These are phyloP conservation scores for Meda fulgida DNA, from an alignment of 2,797 vertebrate genomes.

Conservation along the genomic window DNA sequence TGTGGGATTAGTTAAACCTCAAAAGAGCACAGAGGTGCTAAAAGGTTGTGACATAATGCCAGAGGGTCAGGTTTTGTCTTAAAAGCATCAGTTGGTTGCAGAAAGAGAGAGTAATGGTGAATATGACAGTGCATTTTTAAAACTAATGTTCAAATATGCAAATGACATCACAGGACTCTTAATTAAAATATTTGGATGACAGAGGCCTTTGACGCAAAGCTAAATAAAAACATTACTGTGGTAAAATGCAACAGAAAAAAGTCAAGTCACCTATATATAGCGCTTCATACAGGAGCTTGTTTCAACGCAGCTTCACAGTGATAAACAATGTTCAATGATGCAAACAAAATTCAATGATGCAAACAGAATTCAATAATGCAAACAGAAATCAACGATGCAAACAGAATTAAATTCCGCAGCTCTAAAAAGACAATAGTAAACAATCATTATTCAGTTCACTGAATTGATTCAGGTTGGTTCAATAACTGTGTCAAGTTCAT, in stretches of 20 bases:
- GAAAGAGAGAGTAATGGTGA: neutral
- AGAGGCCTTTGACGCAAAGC: neutral
- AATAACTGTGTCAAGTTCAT: neutral
- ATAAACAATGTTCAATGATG: neutral
- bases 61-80: neutral
- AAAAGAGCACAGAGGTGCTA: conserved; percentile 37
- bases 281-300: neutral
- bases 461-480: neutral
- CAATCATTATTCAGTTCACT: neutral
- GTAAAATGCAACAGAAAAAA: neutral
- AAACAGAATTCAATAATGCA: too few relatives aligned
- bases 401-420: neutral
- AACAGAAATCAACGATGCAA: too few relatives aligned
- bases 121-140: neutral
- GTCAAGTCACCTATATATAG: neutral
- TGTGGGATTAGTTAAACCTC: conserved; percentile 35
- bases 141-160: neutral
- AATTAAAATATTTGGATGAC: neutral
- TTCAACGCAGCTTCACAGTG: neutral
- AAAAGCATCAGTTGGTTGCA: neutral
- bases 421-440: neutral
- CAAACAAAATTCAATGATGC: neutral
- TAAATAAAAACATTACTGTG: neutral
- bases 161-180: neutral
- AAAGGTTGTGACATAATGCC: conserved; percentile 32